Base-by-base conservation (phyloP, 2,113 vertebrate genomes). In the Crotalus tigris region DNA sequence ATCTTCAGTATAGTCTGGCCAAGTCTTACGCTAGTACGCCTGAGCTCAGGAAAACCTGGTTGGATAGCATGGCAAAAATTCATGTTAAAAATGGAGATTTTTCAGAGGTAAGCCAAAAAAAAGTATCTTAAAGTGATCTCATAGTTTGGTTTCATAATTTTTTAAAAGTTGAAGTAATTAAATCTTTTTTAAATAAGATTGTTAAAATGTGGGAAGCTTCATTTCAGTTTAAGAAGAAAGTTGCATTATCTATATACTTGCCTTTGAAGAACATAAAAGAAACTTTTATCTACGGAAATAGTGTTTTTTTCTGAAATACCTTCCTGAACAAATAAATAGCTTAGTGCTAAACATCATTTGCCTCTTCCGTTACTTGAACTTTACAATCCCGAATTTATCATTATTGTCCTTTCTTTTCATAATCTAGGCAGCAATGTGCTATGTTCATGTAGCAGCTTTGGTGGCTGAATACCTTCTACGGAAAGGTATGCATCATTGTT, bases 31-130 rank as follows among this genome's bases (percentile, higher is more conserved):
- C 99, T 81, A 99, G 99, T 97, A 99, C 99, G 0, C 99, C 99
- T 0, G 99, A 99, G 94, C 98, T 99, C 15, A 98, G 99, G 93
- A 99, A 99, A 97, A 99, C 99, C 0, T 99, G 99, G 99, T 97
- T 99, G 90, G 99, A 99, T 97, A 99, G 99, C 97, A 99, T 99
- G 99, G 99, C 99, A 49, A 98, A 98, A 86, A 99, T 99, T 95
- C 99, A 99, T 9, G 98, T 99, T 93, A 99, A 99, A 96, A 99
- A 99, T 7, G 99, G 99, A 87, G 99, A 99, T 96, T 97, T 99
- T 39, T 99, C 99, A 0, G 99, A 99, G 98, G 99, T 99, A 93
- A 93, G 57, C 64, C 87, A 90, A 93, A 46, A 24, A 9, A 23
- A 89, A 64, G 26, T 81, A 29, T n/a, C 69, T 81, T 81, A 9